Evolutionary conservation across 2,113 vertebrate genomes (phyloP), one percentile per base, ranked within the genome.

Genomic region (Hippolais icterina): DNA sequence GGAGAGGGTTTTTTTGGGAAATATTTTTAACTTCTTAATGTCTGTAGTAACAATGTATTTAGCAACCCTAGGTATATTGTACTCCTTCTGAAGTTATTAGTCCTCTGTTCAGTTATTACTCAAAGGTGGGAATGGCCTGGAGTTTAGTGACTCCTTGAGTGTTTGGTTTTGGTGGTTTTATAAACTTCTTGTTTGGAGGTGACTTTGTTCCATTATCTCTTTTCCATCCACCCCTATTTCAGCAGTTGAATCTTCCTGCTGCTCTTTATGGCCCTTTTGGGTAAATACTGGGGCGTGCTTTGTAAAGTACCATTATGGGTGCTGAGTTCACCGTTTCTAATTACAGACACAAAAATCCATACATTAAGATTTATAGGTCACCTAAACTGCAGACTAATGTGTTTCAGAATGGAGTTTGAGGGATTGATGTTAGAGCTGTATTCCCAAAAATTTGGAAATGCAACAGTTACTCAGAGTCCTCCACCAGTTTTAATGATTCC

Each of bases 391-490:
- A 23, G 91, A 95, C 69, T 90, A 78, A 56, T 96, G 41, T 87
- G 95, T 95, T 86, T 91, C 74, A 93, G 94, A 88, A 92, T 77
- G 70, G 64, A 19, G 49, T 92, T 96, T 71, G 87, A 96, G 63
- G 83, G 84, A 68, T 72, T 94, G 85, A 64, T 14, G 46, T 93
- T 95, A 96, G 95, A 97, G 83, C 83, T 70, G 4, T 71, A 3
- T 87, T 94, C 89, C 93, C 76, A 72, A 37, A 39, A 61, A 89
- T 44, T 15, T 20, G 86, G 91, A 95, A 97, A 92, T 85, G 85
- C 70, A 87, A 71, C 90, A 65, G 87, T 93, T 97, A 91, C 78
- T 49, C 35, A 27, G 95, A 95, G 78, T 96, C 77, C 66, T 97
- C 76, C 83, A 46, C 28, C 39, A 50, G 57, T 86, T 93, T 82